These are phyloP conservation scores for Melolontha melolontha DNA, from an alignment of 2,888 invertebrate genomes.

Conservation along the genomic window DNA sequence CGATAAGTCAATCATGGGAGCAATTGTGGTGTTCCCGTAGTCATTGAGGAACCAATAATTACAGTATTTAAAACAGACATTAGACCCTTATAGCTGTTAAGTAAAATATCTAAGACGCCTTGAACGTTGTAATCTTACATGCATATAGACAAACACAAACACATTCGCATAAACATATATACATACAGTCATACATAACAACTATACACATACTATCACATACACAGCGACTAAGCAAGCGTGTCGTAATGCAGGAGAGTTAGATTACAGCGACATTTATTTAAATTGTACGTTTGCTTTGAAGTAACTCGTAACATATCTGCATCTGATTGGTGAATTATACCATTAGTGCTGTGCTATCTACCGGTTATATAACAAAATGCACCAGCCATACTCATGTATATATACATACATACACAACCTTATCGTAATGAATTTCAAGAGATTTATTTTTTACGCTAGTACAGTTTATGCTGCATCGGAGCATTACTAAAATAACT, in stretches of 20 bases:
- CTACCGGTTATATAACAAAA: slow-evolving; percentile 47
- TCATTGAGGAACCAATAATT: slow-evolving; percentile 41
- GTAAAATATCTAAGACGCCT: slow-evolving; percentile 39
- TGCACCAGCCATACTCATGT: slow-evolving; percentile 42
- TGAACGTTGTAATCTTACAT: slow-evolving; percentile 34
- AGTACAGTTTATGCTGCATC: slow-evolving; percentile 38
- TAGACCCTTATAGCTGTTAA: slow-evolving; percentile 41
- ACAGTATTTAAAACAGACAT: slow-evolving; percentile 44
- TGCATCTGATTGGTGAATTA: slow-evolving; percentile 56
- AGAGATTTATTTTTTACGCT: slow-evolving; percentile 46
- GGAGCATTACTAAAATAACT: slow-evolving; percentile 43
- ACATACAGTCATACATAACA: slow-evolving; percentile 4
- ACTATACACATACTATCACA: slow-evolving; percentile 16
- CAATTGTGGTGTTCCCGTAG: slow-evolving; percentile 42
- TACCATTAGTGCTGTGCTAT: slow-evolving; percentile 52
- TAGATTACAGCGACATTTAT: slow-evolving; percentile 53
- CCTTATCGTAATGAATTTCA: slow-evolving; percentile 46
- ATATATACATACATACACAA: slow-evolving; percentile 29
- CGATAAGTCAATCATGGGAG: slow-evolving; percentile 43
- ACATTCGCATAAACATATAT: slow-evolving; percentile 26
- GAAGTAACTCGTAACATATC: slow-evolving; percentile 54
- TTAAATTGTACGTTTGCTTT: slow-evolving; percentile 54
- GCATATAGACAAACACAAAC: slow-evolving; percentile 26
- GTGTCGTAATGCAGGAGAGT: slow-evolving; percentile 50
- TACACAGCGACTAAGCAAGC: slow-evolving; percentile 44